Evolutionary conservation across 1,140 invertebrate species (phyloP).

Genomic region (Homarus americanus): DNA sequence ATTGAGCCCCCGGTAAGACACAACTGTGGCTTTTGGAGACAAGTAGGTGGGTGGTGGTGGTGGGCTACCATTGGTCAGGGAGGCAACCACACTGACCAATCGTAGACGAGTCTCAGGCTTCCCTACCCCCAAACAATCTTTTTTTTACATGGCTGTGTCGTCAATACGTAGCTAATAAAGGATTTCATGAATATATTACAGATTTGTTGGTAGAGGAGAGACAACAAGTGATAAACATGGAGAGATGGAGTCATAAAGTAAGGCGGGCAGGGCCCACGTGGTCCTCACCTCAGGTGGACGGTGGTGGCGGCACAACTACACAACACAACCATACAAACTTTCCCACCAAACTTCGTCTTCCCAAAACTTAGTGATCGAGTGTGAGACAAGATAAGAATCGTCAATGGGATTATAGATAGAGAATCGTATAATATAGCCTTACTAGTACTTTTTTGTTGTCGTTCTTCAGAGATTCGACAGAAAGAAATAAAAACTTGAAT

Average conservation of each 20-base stretch:
- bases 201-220: not conserved
- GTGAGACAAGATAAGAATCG: not conserved
- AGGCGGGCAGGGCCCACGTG: slow-evolving; percentile 6
- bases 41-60: slow-evolving; percentile 34
- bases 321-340: not conserved
- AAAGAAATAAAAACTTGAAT: too few relatives aligned
- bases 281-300: slow-evolving; percentile 6
- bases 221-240: not conserved
- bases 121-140: too few relatives aligned
- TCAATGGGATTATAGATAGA: not conserved
- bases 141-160: too few relatives aligned
- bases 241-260: not conserved
- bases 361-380: slow-evolving; percentile 28
- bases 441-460: not conserved
- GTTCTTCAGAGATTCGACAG: not conserved
- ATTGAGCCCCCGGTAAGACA: not conserved
- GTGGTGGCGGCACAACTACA: not conserved
- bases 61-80: slow-evolving; percentile 36
- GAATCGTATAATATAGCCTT: not conserved
- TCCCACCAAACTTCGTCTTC: slow-evolving; percentile 39
- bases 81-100: slow-evolving; percentile 17
- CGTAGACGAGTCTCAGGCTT: not conserved
- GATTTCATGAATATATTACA: too few relatives aligned
- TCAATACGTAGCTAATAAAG: not conserved
- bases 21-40: slow-evolving; percentile 34